A percentile compares a stretch with the other conserved stretches of the same genome.
phyloP scores from a whole-genome alignment of 2,888 invertebrate species.

The Drosophila melanosoma region DNA sequence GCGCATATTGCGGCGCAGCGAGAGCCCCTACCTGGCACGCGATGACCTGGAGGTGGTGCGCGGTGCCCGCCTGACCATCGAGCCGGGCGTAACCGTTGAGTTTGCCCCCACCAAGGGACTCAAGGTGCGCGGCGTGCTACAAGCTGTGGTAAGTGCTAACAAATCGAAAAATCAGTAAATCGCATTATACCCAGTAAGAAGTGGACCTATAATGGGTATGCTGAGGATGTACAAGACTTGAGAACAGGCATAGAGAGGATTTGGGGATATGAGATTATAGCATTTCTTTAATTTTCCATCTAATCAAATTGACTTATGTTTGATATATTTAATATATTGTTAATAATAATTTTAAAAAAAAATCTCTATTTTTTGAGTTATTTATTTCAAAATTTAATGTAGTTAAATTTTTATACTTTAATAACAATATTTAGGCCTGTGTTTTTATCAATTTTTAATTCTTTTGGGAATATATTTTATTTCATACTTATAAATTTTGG shows the following conservation, averaged over 20 bases:
- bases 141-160: constrained; percentile 91
- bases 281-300: background rate
- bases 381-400: background rate
- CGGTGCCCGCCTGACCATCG: constrained; percentile 92
- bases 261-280: background rate
- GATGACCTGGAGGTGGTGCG: constrained; percentile 92
- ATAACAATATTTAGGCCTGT: background rate
- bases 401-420: background rate
- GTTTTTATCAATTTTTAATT: background rate
- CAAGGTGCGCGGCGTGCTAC: constrained; percentile 94
- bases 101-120: constrained; percentile 97
- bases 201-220: background rate
- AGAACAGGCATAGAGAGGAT: background rate
- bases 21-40: constrained; percentile 91
- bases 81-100: constrained; percentile 94
- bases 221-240: background rate
- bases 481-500: background rate
- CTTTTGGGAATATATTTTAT: background rate
- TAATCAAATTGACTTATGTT: background rate
- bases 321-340: background rate
- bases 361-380: background rate
- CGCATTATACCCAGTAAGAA: constrained; percentile 23
- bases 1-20: constrained; percentile 82
- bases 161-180: constrained; percentile 21
- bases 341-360: background rate